Conservation (phyloP, 2,113 vertebrate species). For the Nanorana parkeri region DNA sequence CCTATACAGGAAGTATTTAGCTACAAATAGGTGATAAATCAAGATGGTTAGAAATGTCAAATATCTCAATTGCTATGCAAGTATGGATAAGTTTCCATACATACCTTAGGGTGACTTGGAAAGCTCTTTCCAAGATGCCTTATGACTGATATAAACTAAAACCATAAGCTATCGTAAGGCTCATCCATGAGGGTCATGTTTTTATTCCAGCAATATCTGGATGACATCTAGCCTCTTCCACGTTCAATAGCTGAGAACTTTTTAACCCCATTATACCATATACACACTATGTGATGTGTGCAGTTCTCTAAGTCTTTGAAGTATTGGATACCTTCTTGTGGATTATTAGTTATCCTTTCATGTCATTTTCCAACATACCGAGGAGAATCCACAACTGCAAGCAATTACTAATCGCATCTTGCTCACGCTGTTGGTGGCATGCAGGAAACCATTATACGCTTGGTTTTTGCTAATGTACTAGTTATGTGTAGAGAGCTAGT, state of each 20-base stretch:
- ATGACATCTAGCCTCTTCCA: background rate
- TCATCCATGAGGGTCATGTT: no score
- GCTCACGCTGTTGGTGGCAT: background rate
- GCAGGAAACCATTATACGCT: background rate
- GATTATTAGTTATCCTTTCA: constrained; percentile 9
- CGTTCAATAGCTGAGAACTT: background rate
- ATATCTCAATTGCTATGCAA: no score
- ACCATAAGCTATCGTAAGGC: no score
- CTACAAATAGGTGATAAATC: no score
- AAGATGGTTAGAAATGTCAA: no score
- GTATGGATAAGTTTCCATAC: no score
- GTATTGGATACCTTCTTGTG: background rate
- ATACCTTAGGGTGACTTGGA: no score
- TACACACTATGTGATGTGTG: background rate
- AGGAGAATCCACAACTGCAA: constrained; percentile 19
- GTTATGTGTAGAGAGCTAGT: background rate
- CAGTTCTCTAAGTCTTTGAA: background rate
- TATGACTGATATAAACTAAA: no score
- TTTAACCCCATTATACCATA: background rate
- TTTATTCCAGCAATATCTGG: no score
- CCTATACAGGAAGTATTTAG: no score
- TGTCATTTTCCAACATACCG: background rate
- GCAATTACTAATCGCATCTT: constrained; percentile 4
- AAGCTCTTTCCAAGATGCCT: no score
- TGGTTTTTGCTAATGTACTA: background rate